phyloP scores from a whole-genome alignment of 2,797 vertebrate species.

The Chloroceryle inda region DNA sequence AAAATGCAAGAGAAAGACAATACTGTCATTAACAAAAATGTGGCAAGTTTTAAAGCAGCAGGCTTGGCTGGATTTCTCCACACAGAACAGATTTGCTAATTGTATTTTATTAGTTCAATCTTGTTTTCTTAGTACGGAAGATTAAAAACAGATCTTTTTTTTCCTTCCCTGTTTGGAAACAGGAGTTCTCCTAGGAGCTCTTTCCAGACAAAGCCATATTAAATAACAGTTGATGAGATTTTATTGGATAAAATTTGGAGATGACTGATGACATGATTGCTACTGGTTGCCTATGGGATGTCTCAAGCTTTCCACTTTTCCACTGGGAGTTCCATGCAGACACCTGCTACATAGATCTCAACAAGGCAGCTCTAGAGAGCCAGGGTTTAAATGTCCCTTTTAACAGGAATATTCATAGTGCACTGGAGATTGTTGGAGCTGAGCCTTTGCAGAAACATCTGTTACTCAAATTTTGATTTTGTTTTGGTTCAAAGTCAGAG shows the following conservation, averaged over 20 bases:
- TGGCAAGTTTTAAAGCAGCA: not conserved
- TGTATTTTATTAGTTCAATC: constrained; percentile 66
- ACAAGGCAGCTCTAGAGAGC: not conserved
- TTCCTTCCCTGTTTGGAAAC: constrained; percentile 22
- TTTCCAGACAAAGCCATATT: constrained; percentile 65
- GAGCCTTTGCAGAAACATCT: constrained; percentile 11
- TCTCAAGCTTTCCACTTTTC: constrained; percentile 63
- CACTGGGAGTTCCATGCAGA: constrained; percentile 34
- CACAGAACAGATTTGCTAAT: constrained; percentile 60
- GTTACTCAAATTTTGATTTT: not conserved
- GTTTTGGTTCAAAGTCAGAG: not conserved
- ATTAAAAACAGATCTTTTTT: constrained; percentile 33
- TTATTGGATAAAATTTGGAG: constrained; percentile 67
- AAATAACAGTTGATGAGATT: constrained; percentile 61
- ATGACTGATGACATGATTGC: constrained; percentile 68
- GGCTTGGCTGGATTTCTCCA: constrained; percentile 20
- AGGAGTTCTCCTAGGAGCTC: constrained; percentile 47
- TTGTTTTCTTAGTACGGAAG: constrained; percentile 60
- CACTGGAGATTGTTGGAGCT: not conserved
- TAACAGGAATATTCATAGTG: not conserved
- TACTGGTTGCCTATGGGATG: constrained; percentile 59
- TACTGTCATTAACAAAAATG: not conserved
- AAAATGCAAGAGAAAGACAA: constrained; percentile 2
- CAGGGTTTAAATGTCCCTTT: constrained; percentile 11
- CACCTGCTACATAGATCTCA: not conserved